Base-by-base conservation (phyloP, 2,113 vertebrate genomes). In the Polypterus senegalus region DNA sequence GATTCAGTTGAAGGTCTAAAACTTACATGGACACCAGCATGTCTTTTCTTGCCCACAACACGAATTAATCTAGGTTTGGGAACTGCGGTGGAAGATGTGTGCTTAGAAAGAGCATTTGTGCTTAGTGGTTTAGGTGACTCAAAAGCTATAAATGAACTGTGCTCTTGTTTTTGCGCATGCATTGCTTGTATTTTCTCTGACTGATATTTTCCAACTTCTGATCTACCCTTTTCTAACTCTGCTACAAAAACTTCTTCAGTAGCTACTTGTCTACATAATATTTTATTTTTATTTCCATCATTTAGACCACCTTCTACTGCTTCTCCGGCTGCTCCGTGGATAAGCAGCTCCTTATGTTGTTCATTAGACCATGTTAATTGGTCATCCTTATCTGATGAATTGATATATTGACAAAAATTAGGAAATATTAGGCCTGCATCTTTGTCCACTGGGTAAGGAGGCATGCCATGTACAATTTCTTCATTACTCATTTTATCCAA, bases 1-100 rank as follows among this genome's bases (percentile, higher is more conserved):
- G 92, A 97, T 69, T 98, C 96, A 43, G 94, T 98, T 62, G 93
- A 92, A 58, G 96, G 96, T 8, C 90, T 90, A 78, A 98, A 98
- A 71, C 92, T 94, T 73, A 98, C 96, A 55, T 97, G 93, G 69
- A 94, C 89, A 0, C 83, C 89, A 4, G 80, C 71, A 67, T 88
- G 88, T 61, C 83, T 83, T 66, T 91, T 94, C 73, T 90, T 94
- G 74, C 75, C 66, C 4, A 74, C 79, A 64, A 83, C 82, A 70
- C 88, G 88, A 71, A 87, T 86, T 11, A 86, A 79, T 76, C 92
- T 93, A 66, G 81, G 77, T 72, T 88, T 92, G 55, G 80, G 72
- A 43, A 79, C 76, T 71, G 90, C 81, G 0, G 76, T 84, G 83
- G 84, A 71, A 84, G 80, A 70, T 78, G 73, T 71, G 84, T 87